A percentile compares a stretch with the other conserved stretches of the same genome.
Conservation (phyloP, 2,888 invertebrate genomes). For the Oeneis ivallda region DNA sequence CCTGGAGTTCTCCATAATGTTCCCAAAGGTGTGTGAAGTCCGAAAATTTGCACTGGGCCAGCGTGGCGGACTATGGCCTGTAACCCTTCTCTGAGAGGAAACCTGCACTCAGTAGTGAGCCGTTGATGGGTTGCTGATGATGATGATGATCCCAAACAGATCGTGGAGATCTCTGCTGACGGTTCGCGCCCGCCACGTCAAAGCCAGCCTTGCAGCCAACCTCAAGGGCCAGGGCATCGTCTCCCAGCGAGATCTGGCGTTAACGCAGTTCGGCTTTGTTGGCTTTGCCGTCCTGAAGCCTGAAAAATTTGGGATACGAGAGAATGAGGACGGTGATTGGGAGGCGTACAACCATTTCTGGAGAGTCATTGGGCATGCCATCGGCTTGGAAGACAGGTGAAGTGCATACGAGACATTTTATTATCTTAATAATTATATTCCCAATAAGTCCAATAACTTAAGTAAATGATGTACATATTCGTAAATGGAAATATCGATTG, state of each 20-base stretch:
- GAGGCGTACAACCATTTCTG: conserved; percentile 91
- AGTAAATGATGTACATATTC: no score
- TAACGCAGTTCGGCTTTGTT: conserved; percentile 94
- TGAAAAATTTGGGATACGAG: conserved; percentile 84
- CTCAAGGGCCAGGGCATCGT: conserved; percentile 79
- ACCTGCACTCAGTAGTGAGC: no score
- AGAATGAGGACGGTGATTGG: conserved; percentile 83
- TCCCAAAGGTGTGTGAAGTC: no score
- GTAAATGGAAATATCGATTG: no score
- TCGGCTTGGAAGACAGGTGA: conserved; percentile 91
- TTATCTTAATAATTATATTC: no score
- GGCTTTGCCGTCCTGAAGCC: conserved; percentile 86
- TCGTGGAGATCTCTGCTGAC: conserved; percentile 86
- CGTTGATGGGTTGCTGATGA: no score
- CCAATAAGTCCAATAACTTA: no score
- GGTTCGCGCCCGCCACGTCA: conserved; percentile 85
- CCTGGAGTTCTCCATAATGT: no score
- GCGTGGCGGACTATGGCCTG: no score
- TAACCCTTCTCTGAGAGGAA: no score
- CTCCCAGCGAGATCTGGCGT: conserved; percentile 90
- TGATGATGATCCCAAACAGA: conserved; percentile 63
- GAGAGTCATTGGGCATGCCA: conserved; percentile 89
- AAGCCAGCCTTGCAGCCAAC: conserved; percentile 79
- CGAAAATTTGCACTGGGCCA: no score
- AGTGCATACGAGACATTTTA: not conserved